These are phyloP conservation scores for Aphaenogaster ashmeadi DNA, from an alignment of 1,140 invertebrate species.

Conservation along the genomic window DNA sequence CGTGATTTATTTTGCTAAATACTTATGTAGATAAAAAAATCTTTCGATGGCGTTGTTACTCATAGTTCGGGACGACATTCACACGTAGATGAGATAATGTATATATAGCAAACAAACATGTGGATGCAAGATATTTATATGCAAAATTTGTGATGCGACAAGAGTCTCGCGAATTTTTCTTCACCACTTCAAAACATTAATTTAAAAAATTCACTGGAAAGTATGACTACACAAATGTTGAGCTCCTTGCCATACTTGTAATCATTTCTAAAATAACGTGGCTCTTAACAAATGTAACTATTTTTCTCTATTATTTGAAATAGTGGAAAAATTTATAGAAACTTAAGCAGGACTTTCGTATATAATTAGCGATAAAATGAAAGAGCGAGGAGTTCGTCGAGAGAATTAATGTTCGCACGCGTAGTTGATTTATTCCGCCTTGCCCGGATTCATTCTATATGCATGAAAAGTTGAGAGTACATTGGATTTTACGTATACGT, in stretches of 20 bases:
- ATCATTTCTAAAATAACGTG: slow-evolving; percentile 1
- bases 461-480: slow-evolving; percentile 54
- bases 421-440: slow-evolving; percentile 60
- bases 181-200: not conserved
- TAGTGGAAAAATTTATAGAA: not conserved
- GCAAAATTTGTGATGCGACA: not conserved
- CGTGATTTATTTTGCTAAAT: slow-evolving; percentile 16
- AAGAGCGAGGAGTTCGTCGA: not conserved
- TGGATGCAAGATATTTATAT: not conserved
- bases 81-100: not conserved
- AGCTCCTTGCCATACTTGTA: not conserved
- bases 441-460: slow-evolving; percentile 60
- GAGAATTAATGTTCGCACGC: slow-evolving; percentile 50
- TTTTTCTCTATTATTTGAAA: not conserved
- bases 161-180: not conserved
- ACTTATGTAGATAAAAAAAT: slow-evolving; percentile 10
- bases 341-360: not conserved
- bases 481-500: slow-evolving; percentile 37
- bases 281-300: not conserved
- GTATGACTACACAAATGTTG: not conserved
- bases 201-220: not conserved
- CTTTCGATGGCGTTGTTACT: not conserved
- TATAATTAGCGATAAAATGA: slow-evolving; percentile 60
- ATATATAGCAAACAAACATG: not conserved
- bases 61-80: slow-evolving; percentile 6